A percentile compares a stretch with the other conserved stretches of the same genome.
Evolutionary conservation across 2,888 invertebrate genomes (phyloP).

Genomic region (Siphlonurus alternatus): DNA sequence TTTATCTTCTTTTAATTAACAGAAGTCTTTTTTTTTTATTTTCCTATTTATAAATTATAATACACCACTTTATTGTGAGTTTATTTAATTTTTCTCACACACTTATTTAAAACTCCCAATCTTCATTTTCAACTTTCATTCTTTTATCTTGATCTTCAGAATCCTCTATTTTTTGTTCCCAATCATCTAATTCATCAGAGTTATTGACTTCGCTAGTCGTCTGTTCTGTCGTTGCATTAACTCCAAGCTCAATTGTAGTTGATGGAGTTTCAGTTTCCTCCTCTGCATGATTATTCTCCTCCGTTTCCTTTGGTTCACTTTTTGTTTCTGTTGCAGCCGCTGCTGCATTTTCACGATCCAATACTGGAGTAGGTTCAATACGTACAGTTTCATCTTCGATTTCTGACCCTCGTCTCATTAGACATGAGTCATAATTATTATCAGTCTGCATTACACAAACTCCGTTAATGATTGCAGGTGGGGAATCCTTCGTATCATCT

Average conservation of each 20-base stretch:
- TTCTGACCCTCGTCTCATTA: slow-evolving; percentile 16
- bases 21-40: slow-evolving; percentile 3
- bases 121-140: slow-evolving; percentile 14
- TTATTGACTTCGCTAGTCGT: slow-evolving; percentile 24
- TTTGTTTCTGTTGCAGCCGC: slow-evolving; percentile 19
- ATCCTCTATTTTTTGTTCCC: slow-evolving; percentile 11
- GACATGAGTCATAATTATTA: slow-evolving; percentile 35
- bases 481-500: slow-evolving; percentile 24
- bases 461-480: slow-evolving; percentile 68
- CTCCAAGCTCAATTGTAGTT: slow-evolving; percentile 21
- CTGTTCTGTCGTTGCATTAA: slow-evolving; percentile 31
- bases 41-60: neutral
- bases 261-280: slow-evolving; percentile 16
- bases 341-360: slow-evolving; percentile 42
- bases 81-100: slow-evolving; percentile 2
- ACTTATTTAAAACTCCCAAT: slow-evolving; percentile 14
- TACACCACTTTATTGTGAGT: neutral
- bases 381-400: slow-evolving; percentile 51
- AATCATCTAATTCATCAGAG: slow-evolving; percentile 16
- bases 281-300: slow-evolving; percentile 20
- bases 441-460: slow-evolving; percentile 83
- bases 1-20: slow-evolving; percentile 12
- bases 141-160: slow-evolving; percentile 14
- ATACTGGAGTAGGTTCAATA: slow-evolving; percentile 59
- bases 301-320: slow-evolving; percentile 17